A percentile compares a stretch with the other conserved stretches of the same genome.
Conservation (phyloP, 2,888 invertebrate species). For the Calameuta filiformis region DNA sequence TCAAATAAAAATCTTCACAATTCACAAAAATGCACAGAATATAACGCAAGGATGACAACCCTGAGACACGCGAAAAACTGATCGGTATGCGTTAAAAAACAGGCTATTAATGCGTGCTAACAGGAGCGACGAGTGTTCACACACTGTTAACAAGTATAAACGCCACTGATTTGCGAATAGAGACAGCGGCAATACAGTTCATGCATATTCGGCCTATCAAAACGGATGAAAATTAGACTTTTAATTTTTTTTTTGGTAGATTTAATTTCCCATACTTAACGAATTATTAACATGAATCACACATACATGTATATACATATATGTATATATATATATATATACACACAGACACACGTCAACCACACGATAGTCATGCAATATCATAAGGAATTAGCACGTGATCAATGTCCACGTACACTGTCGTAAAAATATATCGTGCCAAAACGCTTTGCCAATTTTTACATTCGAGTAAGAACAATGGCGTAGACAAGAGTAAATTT, state of each 20-base stretch:
- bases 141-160: neutral
- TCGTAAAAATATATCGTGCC: too few species aligned
- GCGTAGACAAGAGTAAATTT: conserved; percentile 8
- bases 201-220: neutral
- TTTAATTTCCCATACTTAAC: too few species aligned
- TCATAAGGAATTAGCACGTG: too few species aligned
- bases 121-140: neutral
- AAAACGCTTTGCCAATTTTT: too few species aligned
- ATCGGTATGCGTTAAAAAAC: neutral
- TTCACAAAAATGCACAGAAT: neutral
- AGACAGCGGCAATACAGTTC: neutral
- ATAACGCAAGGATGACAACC: neutral
- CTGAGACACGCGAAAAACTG: neutral
- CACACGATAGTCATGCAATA: too few species aligned
- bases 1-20: neutral
- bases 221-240: neutral
- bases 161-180: neutral
- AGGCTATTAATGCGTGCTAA: neutral
- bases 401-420: too few species aligned
- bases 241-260: neutral
- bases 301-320: too few species aligned
- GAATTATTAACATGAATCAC: too few species aligned
- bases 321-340: too few species aligned
- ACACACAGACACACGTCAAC: too few species aligned
- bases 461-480: neutral